A percentile compares a stretch with the other conserved stretches of the same genome.
Evolutionary conservation across 2,888 invertebrate species (phyloP).

Genomic region (Molanna angustata): DNA sequence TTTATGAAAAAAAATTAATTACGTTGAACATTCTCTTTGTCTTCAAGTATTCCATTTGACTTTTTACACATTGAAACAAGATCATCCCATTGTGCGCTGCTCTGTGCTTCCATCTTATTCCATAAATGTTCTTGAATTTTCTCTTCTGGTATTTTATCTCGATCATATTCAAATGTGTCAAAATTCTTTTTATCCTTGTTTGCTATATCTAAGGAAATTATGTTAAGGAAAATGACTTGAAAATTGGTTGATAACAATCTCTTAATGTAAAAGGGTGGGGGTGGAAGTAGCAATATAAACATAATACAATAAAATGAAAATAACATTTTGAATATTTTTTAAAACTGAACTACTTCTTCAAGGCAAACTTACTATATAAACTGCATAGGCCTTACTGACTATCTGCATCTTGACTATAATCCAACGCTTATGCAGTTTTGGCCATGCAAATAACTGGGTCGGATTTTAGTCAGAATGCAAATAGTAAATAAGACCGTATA

Average conservation of each 20-base stretch:
- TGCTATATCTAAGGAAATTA: constrained; percentile 23
- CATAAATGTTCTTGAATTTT: constrained; percentile 24
- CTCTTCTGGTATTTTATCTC: constrained; percentile 14
- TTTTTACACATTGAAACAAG: constrained; percentile 7
- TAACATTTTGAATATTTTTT: too few relatives aligned
- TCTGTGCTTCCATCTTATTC: constrained; percentile 22
- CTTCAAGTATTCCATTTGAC: neutral
- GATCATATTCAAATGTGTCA: constrained; percentile 27
- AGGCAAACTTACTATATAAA: too few relatives aligned
- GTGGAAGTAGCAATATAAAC: constrained; percentile 10
- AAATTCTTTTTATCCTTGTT: constrained; percentile 25
- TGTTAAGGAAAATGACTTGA: constrained; percentile 1
- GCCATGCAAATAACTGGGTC: too few relatives aligned
- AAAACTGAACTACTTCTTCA: too few relatives aligned
- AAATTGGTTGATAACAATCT: too few relatives aligned
- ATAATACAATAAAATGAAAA: neutral
- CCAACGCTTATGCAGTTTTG: too few relatives aligned
- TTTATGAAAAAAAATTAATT: too few relatives aligned
- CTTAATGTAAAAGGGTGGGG: too few relatives aligned
- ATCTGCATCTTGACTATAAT: too few relatives aligned
- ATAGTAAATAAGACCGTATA: too few relatives aligned
- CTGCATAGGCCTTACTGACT: too few relatives aligned
- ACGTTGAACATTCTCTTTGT: constrained; percentile 32
- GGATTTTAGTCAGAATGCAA: too few relatives aligned
- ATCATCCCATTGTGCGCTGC: constrained; percentile 24